phyloP scores from a whole-genome alignment of 2,797 vertebrate genomes.

The Leptoclinus maculatus region DNA sequence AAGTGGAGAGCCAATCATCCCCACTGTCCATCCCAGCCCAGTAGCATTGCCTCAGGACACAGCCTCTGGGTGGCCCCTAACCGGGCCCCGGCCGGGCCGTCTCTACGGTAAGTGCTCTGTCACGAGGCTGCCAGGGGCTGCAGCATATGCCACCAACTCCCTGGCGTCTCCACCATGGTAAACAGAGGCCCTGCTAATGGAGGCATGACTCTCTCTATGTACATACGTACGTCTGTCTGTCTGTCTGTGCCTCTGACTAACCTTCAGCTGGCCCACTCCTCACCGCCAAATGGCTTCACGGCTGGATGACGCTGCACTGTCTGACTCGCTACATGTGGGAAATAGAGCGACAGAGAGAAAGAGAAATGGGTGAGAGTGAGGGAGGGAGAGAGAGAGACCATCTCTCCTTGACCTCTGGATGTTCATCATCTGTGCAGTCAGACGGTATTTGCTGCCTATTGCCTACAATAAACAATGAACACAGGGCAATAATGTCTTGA shows the following conservation, averaged over 20 bases:
- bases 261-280: constrained; percentile 78
- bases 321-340: constrained; percentile 31
- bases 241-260: constrained; percentile 63
- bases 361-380: constrained; percentile 22
- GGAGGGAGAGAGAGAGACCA: constrained; percentile 11
- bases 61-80: constrained; percentile 78
- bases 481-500: too few relatives aligned
- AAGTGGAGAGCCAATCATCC: constrained; percentile 66
- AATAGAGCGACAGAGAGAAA: constrained; percentile 28
- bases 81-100: constrained; percentile 80
- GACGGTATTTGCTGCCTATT: background rate
- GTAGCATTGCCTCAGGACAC: constrained; percentile 84
- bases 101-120: constrained; percentile 88
- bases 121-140: constrained; percentile 85
- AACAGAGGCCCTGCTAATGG: constrained; percentile 85
- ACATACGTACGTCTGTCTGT: constrained; percentile 48
- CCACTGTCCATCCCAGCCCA: constrained; percentile 76
- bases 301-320: constrained; percentile 56
- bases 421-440: constrained; percentile 20
- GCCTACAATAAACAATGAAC: too few relatives aligned
- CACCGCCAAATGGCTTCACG: constrained; percentile 55
- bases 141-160: constrained; percentile 87
- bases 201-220: constrained; percentile 65
- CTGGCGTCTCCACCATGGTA: constrained; percentile 78
- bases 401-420: constrained; percentile 34